Evolutionary conservation across 2,888 invertebrate species (phyloP), one percentile per base, ranked within the genome.

Genomic region (Thymelicus lineola): DNA sequence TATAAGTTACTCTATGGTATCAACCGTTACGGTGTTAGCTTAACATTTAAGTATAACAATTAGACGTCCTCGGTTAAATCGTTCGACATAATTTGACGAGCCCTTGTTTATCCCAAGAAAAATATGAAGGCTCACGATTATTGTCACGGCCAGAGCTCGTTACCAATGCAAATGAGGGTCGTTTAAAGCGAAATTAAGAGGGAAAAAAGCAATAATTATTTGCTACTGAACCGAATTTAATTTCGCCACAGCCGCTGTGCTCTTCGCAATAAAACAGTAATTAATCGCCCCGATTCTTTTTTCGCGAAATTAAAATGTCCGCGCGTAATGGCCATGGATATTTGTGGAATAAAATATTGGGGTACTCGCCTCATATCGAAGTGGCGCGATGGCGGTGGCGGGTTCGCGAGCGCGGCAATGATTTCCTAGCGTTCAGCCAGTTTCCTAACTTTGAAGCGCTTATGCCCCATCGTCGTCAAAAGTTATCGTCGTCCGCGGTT

Each of bases 181-280:
- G 63, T 69, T 69, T 62, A 69, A 69, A 69, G 63, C 62, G 58
- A 66, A 72, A 64, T 70, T 70, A 66, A 73, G 68, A 58, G 62
- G 65, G 65, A 73, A 57, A 62, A 66, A 73, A 71, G 63, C 68
- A 73, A 72, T 75, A 74, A 76, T 76, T 74, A 75, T 76, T 75
- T 73, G 71, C 72, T 73, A 76, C 76, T 72, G 70, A 75, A 72
- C 69, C 71, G 72, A 70, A 74, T 75, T 74, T 76, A 74, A 76
- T 76, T 72, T 72, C 71, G 62, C 70, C 65, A 66, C 71, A 62
- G 62, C 69, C 63, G 57, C 55, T 48, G 67, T 59, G 71, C 68
- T 69, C 66, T 64, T 70, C 73, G 74, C 72, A 72, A 75, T 75
- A 73, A 74, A 75, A 73, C 71, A 70, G 71, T 75, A 74, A 76